Percentiles rank a stretch among this genome's conserved stretches.
Evolutionary conservation across 1,140 invertebrate genomes (phyloP).

Genomic region (Patella vulgata): DNA sequence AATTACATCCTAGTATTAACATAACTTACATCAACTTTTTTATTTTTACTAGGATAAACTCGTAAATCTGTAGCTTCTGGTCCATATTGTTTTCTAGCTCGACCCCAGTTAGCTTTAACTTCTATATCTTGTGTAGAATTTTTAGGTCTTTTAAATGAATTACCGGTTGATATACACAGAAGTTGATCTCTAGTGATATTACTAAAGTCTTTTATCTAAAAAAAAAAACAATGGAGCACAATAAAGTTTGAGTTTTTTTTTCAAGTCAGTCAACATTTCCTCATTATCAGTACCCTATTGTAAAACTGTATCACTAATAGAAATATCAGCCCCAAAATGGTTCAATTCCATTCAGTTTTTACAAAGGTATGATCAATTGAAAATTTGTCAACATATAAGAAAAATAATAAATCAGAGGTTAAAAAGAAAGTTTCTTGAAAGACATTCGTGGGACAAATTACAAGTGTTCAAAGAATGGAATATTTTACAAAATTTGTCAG

Average conservation of each 20-base stretch:
- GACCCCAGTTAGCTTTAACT: constrained; percentile 63
- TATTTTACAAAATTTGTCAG: too few species aligned
- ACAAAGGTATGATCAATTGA: too few species aligned
- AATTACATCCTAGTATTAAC: too few species aligned
- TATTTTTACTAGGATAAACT: constrained; percentile 42
- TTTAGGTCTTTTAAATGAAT: constrained; percentile 47
- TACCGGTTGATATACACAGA: constrained; percentile 57
- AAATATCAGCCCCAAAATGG: too few species aligned
- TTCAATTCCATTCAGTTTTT: too few species aligned
- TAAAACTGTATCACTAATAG: too few species aligned
- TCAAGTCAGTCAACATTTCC: not conserved
- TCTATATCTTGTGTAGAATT: constrained; percentile 45
- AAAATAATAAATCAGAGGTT: too few species aligned
- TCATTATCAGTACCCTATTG: too few species aligned
- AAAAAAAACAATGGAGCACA: constrained; percentile 11
- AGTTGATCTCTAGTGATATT: constrained; percentile 58
- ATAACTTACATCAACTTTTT: constrained; percentile 55
- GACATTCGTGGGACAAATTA: too few species aligned
- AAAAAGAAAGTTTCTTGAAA: too few species aligned
- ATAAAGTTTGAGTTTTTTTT: not conserved
- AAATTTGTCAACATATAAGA: too few species aligned
- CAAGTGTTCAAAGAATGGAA: too few species aligned
- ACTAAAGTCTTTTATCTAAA: constrained; percentile 53
- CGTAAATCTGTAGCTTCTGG: constrained; percentile 55
- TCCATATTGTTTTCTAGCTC: constrained; percentile 63